Conservation (phyloP, 2,797 vertebrate species). For the Allenopithecus nigroviridis region DNA sequence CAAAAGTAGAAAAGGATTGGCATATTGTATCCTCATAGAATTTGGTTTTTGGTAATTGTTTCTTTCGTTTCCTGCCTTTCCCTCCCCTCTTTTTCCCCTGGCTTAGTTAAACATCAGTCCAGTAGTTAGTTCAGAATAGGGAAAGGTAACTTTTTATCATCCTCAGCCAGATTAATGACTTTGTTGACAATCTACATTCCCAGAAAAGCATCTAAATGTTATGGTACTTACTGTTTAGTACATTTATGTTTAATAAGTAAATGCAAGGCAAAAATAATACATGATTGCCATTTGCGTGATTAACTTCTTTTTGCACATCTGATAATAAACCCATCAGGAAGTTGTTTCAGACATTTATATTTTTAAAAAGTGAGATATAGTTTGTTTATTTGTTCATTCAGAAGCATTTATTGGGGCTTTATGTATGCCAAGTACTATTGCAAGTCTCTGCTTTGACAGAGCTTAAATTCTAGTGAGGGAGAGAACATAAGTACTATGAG, state of each 20-base stretch:
- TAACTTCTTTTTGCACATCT: neutral
- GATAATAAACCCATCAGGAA: neutral
- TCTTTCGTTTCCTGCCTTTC: neutral
- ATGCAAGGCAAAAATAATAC: neutral
- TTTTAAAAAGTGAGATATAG: slow-evolving; percentile 2
- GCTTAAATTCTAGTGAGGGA: neutral
- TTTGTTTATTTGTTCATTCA: slow-evolving; percentile 5
- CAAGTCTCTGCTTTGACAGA: neutral
- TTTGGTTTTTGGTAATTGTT: neutral
- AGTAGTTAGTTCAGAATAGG: neutral
- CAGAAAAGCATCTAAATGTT: neutral
- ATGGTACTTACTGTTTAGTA: neutral
- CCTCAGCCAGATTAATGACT: neutral
- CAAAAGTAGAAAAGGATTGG: slow-evolving; percentile 2
- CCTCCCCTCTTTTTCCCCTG: neutral
- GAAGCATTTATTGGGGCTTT: neutral
- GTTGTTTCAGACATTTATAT: neutral
- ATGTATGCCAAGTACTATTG: neutral
- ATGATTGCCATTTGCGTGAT: neutral
- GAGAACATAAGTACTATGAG: neutral
- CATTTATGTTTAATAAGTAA: slow-evolving; percentile 20
- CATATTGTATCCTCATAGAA: neutral
- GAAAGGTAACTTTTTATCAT: neutral
- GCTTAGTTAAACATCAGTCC: neutral
- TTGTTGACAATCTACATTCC: neutral